phyloP scores from a whole-genome alignment of 92 coral and sea anemone species.

The Parazoanthus atlanticus region DNA sequence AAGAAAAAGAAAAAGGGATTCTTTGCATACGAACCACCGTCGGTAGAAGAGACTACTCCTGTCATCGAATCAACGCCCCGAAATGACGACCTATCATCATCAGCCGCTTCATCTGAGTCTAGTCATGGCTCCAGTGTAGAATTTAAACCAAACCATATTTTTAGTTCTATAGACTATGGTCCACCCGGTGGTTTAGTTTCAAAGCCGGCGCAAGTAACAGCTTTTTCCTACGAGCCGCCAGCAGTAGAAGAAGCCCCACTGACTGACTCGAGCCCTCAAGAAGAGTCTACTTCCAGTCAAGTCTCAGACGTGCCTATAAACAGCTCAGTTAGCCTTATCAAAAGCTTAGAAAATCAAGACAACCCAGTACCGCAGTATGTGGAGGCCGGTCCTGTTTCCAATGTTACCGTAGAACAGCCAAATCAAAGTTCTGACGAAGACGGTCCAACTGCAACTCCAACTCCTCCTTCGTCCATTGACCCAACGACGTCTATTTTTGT shows the following conservation, averaged over 20 bases:
- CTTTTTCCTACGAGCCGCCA: conserved; percentile 30
- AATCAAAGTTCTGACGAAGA: background rate
- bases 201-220: conserved; percentile 33
- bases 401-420: conserved; percentile 23
- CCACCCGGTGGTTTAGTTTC: conserved; percentile 35
- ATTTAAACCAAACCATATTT: conserved; percentile 27
- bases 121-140: conserved; percentile 12
- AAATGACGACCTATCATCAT: background rate
- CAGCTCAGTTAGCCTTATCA: conserved; percentile 4
- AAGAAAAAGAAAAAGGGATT: background rate
- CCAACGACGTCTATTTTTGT: conserved; percentile 36
- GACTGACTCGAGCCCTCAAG: background rate
- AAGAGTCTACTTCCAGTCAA: conserved; percentile 10
- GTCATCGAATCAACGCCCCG: background rate
- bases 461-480: conserved; percentile 25
- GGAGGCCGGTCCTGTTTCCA: conserved; percentile 30
- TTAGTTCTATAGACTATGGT: conserved; percentile 22
- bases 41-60: conserved; percentile 38
- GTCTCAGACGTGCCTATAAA: conserved; percentile 4
- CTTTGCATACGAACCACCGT: conserved; percentile 37
- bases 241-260: conserved; percentile 36
- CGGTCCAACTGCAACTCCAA: conserved; percentile 7
- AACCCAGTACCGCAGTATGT: conserved; percentile 25
- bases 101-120: background rate
- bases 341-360: conserved; percentile 16